Evolutionary conservation across 2,113 vertebrate species (phyloP).

Genomic region (Eptesicus fuscus): DNA sequence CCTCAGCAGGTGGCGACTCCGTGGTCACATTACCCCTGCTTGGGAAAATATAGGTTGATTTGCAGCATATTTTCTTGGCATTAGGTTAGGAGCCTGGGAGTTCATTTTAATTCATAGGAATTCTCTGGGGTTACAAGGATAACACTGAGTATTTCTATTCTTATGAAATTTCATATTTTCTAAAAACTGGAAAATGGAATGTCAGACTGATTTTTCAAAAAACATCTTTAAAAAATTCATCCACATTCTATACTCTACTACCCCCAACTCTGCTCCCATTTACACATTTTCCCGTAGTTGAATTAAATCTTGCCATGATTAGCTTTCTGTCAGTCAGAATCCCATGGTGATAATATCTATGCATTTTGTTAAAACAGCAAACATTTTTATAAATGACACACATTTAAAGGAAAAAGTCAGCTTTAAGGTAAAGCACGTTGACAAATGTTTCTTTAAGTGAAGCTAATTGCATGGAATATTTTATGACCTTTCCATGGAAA

Average conservation of each 20-base stretch:
- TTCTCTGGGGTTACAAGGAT: constrained; percentile 28
- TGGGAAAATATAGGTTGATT: constrained; percentile 53
- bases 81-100: constrained; percentile 25
- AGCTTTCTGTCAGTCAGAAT: constrained; percentile 6
- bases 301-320: constrained; percentile 26
- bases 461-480: constrained; percentile 74
- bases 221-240: background rate
- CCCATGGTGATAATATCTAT: background rate
- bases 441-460: constrained; percentile 73
- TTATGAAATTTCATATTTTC: constrained; percentile 58
- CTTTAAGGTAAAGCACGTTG: constrained; percentile 58
- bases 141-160: constrained; percentile 37
- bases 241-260: background rate
- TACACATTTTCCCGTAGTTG: background rate
- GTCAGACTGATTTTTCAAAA: background rate
- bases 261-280: background rate
- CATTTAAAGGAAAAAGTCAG: constrained; percentile 39
- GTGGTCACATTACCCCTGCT: constrained; percentile 31
- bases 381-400: constrained; percentile 36
- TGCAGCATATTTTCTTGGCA: constrained; percentile 38
- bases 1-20: background rate
- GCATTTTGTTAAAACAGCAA: constrained; percentile 41
- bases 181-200: constrained; percentile 49
- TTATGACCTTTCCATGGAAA: constrained; percentile 77
- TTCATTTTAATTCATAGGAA: constrained; percentile 54